Evolutionary conservation across 1,140 invertebrate genomes (phyloP), one percentile per base, ranked within the genome.

Genomic region (Trichonephila inaurata): DNA sequence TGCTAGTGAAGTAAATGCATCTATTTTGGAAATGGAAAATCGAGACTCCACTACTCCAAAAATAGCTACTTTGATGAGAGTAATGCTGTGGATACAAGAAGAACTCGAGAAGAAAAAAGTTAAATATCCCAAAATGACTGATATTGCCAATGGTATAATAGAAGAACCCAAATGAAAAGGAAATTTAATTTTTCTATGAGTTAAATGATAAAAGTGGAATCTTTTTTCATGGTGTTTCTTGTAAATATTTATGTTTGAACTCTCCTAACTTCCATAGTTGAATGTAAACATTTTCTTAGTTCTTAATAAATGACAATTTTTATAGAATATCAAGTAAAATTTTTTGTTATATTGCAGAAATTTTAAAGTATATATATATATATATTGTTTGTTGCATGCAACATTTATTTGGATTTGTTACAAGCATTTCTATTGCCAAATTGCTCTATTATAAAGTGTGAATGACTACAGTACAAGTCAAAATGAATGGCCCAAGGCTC

Each of bases 1-100:
- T 95, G 99, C 99, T 19, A 99, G 98, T 96, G 98, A 99, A 96
- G 96, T 99, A 12, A 99, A 99, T 96, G 98, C 98, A 93, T 98
- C 99, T 4, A 99, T 99, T 95, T 96, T 99, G 44, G 98, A 98
- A 95, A 98, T 98, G 96, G 98, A 99, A 95, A 98, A 98, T 95
- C 97, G 97, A 82, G 98, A 98, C 33, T 98, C 98, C 82, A 98
- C 98, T 18, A 95, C 95, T 10, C 97, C 97, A 3, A 98, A 98
- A 95, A 96, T 99, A 66, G 98, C 98, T 95, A 98, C 98, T 95
- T 96, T 99, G 3, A 96, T 99, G 8, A 98, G 99, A 96, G 97
- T 99, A 95, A 98, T 99, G 94, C 96, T 99, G 8, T 99, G 99
- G 99, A 98, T 98, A 1, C 99, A 99, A 96, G 98, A 98, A 94